Conservation (phyloP, 2,113 vertebrate genomes). For the Psettodes erumei region DNA sequence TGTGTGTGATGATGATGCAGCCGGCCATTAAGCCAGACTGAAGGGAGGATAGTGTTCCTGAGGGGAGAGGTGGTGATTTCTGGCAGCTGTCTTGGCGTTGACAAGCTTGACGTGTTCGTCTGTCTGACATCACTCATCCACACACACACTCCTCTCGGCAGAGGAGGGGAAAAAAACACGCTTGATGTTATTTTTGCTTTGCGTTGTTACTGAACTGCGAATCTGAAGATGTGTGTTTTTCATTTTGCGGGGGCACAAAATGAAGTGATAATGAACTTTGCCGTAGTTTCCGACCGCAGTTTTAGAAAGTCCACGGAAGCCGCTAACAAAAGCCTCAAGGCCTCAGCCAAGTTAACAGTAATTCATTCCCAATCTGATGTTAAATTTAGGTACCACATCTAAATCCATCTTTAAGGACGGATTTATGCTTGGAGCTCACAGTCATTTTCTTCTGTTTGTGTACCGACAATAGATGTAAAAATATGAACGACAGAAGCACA, state of each 20-base stretch:
- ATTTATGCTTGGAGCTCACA: background rate
- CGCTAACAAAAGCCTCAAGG: constrained; percentile 7
- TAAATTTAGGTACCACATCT: background rate
- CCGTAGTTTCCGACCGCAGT: constrained; percentile 25
- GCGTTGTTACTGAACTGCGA: constrained; percentile 36
- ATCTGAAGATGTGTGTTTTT: constrained; percentile 37
- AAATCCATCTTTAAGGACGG: background rate
- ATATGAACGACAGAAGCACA: background rate
- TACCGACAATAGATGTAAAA: background rate
- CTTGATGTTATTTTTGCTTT: constrained; percentile 2
- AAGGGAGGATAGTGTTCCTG: constrained; percentile 45
- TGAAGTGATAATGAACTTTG: constrained; percentile 21
- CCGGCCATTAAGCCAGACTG: constrained; percentile 33
- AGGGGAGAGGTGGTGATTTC: constrained; percentile 56
- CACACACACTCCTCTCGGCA: background rate
- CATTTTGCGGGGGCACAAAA: constrained; percentile 20
- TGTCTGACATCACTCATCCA: constrained; percentile 51
- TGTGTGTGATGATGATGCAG: constrained; percentile 24
- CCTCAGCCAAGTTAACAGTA: background rate
- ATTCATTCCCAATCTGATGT: constrained; percentile 19
- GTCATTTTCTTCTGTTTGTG: background rate
- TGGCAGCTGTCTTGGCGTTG: constrained; percentile 55
- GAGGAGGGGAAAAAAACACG: background rate
- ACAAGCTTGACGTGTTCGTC: constrained; percentile 59
- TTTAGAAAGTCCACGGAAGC: constrained; percentile 5